These are phyloP conservation scores for Hydrotaea diabolus DNA, from an alignment of 2,888 invertebrate species.

Conservation along the genomic window DNA sequence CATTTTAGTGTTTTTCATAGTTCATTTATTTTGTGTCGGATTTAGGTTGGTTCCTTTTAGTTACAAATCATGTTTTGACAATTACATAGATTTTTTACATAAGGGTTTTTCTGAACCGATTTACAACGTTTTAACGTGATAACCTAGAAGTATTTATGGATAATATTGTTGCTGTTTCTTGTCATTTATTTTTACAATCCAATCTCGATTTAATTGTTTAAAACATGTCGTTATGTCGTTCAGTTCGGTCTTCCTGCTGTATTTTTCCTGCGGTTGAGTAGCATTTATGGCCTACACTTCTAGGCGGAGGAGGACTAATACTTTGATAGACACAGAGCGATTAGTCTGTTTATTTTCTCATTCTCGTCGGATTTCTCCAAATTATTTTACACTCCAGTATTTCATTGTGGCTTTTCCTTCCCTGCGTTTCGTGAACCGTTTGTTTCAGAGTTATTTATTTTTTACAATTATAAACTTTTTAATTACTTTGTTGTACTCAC, in stretches of 20 bases:
- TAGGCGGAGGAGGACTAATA: background rate
- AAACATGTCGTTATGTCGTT: constrained; percentile 62
- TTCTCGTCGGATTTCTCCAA: background rate
- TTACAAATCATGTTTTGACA: no score
- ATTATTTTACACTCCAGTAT: background rate
- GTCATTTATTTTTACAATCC: constrained; percentile 47
- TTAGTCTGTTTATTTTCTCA: background rate
- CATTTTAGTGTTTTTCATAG: no score
- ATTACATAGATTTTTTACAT: no score
- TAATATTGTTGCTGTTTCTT: constrained; percentile 41
- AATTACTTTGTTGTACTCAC: constrained; percentile 60
- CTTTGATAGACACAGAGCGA: background rate
- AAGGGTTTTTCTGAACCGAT: no score
- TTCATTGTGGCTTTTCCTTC: constrained; percentile 28
- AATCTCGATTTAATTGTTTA: constrained; percentile 61
- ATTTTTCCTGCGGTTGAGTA: constrained; percentile 6
- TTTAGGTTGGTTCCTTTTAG: no score
- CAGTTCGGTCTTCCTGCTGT: background rate
- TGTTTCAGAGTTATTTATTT: constrained; percentile 62
- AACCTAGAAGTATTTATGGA: constrained; percentile 55
- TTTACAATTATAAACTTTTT: constrained; percentile 63
- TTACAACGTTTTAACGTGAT: no score
- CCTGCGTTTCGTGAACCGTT: constrained; percentile 45
- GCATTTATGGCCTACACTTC: constrained; percentile 1
- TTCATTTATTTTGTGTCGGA: no score